These are phyloP conservation scores for Buceros bicornis DNA, from an alignment of 2,797 vertebrate species.

Conservation along the genomic window DNA sequence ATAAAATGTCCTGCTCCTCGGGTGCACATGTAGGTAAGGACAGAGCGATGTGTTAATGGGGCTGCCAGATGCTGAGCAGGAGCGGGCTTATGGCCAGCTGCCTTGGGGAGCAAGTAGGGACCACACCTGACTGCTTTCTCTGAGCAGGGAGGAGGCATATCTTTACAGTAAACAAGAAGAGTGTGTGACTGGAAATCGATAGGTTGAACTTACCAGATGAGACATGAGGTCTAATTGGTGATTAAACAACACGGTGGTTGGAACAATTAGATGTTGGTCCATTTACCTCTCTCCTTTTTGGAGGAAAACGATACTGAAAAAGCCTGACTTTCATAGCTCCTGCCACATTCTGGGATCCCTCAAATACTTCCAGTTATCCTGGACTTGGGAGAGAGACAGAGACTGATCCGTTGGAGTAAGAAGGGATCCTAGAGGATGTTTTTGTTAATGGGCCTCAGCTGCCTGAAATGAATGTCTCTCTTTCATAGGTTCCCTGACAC, in stretches of 20 bases:
- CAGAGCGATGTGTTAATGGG: not conserved
- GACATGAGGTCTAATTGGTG: conserved; percentile 54
- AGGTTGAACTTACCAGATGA: conserved; percentile 33
- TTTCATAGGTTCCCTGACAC: not conserved
- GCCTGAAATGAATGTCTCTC: not conserved
- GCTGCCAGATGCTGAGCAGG: not conserved
- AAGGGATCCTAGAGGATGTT: not conserved
- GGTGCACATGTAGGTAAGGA: rapidly evolving
- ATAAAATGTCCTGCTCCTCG: not conserved
- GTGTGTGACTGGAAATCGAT: conserved; percentile 17
- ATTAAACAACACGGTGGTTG: conserved; percentile 10
- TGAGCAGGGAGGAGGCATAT: not conserved
- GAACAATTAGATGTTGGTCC: not conserved
- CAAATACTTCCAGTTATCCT: not conserved
- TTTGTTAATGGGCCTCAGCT: not conserved
- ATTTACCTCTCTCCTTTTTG: not conserved
- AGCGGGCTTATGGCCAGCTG: not conserved
- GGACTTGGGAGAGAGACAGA: not conserved
- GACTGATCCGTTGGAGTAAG: not conserved
- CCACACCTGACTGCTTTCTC: not conserved
- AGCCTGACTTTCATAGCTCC: not conserved
- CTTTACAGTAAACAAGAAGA: conserved; percentile 10
- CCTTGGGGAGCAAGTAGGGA: not conserved
- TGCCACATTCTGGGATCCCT: not conserved
- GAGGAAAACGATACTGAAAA: not conserved